Base-by-base conservation (phyloP, 2,113 vertebrate species). In the Pteruthius melanotis region DNA sequence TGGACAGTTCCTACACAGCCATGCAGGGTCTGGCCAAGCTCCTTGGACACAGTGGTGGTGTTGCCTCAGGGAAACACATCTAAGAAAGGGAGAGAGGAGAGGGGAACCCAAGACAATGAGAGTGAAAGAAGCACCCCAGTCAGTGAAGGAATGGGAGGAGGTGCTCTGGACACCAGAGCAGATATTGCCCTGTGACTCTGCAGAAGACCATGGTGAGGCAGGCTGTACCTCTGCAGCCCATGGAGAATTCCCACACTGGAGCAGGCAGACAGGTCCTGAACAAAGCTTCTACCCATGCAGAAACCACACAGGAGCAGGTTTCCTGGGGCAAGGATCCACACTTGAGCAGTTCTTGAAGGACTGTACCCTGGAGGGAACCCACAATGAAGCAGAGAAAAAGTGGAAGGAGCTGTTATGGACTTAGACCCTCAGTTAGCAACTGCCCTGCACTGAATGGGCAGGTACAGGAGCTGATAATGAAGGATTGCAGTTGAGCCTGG, bases 41-140 rank as follows among this genome's bases (percentile, higher is more conserved):
- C 37, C 22, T 5, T 2, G 1, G 53, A 9, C 31, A 44, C 4
- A 6, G 0, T 0, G 8, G 35, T 4, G 3, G 27, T 4, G 13
- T 6, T 14, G 9, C 20, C 40, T 33, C 27, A 2, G 40, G 50
- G 13, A 75, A 37, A n/a, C 0, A 4, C 19, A n/a, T 0, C 57
- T 30, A 9, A 16, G 22, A 8, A 56, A 28, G 13, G 10, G 44
- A 64, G 4, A 69, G 31, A 60, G 5, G 4, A 49, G 9, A 6
- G 6, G 1, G 30, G 5, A 66, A 31, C 13, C 42, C 47, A 20
- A 49, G 15, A 52, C 21, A 50, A 44, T 5, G 37, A 47, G 45
- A 23, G 15, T 11, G 10, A 75, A 59, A 54, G 26, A 30, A 54
- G 33, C 35, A 33, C 5, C 8, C 15, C 33, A 50, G 64, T 5